Conservation (phyloP, 2,888 invertebrate genomes). For the Campoplex nolae region DNA sequence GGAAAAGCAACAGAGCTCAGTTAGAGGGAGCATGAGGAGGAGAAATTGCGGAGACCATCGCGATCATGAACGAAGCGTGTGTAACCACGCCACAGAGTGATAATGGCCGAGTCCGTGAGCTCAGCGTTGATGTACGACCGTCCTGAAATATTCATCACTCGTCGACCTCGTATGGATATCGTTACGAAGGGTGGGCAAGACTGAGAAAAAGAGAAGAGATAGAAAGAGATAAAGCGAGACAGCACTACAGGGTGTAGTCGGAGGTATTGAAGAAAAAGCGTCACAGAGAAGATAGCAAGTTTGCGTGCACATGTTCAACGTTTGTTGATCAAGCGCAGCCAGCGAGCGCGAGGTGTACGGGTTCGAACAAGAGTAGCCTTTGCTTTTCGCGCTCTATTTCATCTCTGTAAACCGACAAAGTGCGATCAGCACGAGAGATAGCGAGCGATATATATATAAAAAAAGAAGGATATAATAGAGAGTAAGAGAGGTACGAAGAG, state of each 20-base stretch:
- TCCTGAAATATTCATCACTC: slow-evolving; percentile 68
- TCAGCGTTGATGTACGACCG: slow-evolving; percentile 63
- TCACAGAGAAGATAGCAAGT: slow-evolving; percentile 18
- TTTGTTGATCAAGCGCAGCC: slow-evolving; percentile 44
- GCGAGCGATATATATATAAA: slow-evolving; percentile 18
- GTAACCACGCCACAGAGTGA: slow-evolving; percentile 42
- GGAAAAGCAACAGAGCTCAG: background rate
- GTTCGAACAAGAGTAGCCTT: slow-evolving; percentile 48
- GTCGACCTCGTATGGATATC: slow-evolving; percentile 58
- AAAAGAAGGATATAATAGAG: slow-evolving; percentile 11
- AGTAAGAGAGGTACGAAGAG: background rate
- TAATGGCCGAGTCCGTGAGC: slow-evolving; percentile 58
- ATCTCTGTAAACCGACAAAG: slow-evolving; percentile 56
- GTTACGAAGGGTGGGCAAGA: slow-evolving; percentile 31
- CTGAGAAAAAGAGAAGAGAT: slow-evolving; percentile 3
- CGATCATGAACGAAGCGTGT: slow-evolving; percentile 33
- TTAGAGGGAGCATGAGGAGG: background rate
- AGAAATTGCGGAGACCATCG: slow-evolving; percentile 26
- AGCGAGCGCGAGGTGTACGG: slow-evolving; percentile 40
- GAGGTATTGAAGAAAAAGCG: slow-evolving; percentile 17
- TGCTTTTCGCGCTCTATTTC: slow-evolving; percentile 64
- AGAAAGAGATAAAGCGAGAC: slow-evolving; percentile 10
- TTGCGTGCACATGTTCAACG: slow-evolving; percentile 51
- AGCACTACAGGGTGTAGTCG: slow-evolving; percentile 16
- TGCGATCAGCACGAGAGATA: slow-evolving; percentile 36